phyloP scores from a whole-genome alignment of 2,888 invertebrate genomes.

The Diogma glabrata region DNA sequence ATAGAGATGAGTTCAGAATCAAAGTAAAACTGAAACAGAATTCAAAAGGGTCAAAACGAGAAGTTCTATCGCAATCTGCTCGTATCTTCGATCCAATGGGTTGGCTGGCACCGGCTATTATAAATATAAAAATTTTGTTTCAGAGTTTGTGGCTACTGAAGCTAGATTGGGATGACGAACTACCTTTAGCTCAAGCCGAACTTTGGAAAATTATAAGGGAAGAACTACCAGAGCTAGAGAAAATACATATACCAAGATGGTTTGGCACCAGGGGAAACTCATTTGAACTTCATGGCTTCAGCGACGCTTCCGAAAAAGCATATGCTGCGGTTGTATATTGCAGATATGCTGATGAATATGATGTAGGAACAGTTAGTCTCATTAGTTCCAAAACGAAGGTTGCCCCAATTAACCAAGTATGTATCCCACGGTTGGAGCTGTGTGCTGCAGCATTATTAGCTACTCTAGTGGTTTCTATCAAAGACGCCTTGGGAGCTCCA shows the following conservation, averaged over 20 bases:
- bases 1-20: not conserved
- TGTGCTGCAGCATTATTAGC: not conserved
- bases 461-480: not conserved
- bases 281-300: not conserved
- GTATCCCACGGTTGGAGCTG: not conserved
- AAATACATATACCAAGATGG: not conserved
- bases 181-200: not conserved
- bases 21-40: not conserved
- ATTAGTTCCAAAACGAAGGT: no score
- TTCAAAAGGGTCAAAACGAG: not conserved
- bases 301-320: not conserved
- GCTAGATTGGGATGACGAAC: not conserved
- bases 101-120: not conserved
- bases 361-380: no score
- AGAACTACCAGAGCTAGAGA: not conserved
- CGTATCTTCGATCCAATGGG: not conserved
- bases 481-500: no score
- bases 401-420: no score
- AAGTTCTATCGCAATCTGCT: not conserved
- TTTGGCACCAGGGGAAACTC: not conserved
- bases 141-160: not conserved
- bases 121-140: not conserved
- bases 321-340: not conserved
- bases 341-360: no score
- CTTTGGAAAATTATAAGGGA: not conserved